A percentile compares a stretch with the other conserved stretches of the same genome.
phyloP scores from a whole-genome alignment of 2,797 vertebrate genomes.

The Furcifer pardalis region DNA sequence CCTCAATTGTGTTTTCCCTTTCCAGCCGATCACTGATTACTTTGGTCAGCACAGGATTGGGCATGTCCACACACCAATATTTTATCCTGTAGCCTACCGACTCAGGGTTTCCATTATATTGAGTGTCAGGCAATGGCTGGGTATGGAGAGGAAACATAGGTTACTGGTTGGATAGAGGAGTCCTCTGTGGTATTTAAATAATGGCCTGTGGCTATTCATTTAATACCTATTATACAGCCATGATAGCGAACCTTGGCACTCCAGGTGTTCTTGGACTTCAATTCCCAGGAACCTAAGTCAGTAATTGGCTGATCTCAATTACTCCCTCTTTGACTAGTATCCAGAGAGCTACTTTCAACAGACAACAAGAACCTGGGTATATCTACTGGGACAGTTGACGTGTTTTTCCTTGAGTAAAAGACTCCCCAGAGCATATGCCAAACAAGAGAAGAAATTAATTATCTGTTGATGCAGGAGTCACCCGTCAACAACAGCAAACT shows the following conservation, averaged over 20 bases:
- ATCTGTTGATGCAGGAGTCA: neutral
- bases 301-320: no score
- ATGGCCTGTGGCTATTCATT: fast-evolving
- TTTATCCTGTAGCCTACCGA: conserved; percentile 88
- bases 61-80: conserved; percentile 78
- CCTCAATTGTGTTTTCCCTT: conserved; percentile 83
- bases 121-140: conserved; percentile 86
- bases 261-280: no score
- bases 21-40: conserved; percentile 78
- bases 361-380: conserved; percentile 2
- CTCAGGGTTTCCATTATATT: conserved; percentile 91
- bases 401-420: conserved; percentile 49
- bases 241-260: no score
- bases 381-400: conserved; percentile 25
- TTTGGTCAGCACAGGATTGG: conserved; percentile 62
- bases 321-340: conserved; percentile 13
- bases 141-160: fast-evolving
- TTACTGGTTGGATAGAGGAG: fast-evolving
- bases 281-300: no score
- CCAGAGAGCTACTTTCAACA: conserved; percentile 55
- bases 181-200: neutral
- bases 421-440: neutral
- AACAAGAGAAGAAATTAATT: neutral
- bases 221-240: no score
- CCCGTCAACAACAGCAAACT: neutral